phyloP scores from a whole-genome alignment of 1,140 invertebrate species.

The Leptonema lineaticorne region DNA sequence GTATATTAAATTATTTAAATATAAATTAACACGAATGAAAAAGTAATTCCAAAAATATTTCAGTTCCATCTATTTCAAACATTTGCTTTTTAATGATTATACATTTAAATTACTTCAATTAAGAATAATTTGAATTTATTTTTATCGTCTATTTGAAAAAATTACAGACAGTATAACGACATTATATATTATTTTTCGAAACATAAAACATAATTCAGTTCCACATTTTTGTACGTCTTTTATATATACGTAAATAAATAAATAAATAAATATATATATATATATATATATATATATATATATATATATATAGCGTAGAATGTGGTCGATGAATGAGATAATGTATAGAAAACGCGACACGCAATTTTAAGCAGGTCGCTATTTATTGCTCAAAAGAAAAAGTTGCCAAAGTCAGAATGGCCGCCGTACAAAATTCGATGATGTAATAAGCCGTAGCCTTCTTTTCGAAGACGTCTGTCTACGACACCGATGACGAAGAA shows the following conservation, averaged over 20 bases:
- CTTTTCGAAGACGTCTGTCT: neutral
- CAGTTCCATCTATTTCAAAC: too few species aligned
- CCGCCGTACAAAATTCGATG: neutral
- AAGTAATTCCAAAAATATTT: too few species aligned
- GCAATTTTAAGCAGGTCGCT: constrained; percentile 5
- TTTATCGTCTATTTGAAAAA: too few species aligned
- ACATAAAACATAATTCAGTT: neutral
- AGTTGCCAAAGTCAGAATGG: constrained; percentile 2
- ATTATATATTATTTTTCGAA: too few species aligned
- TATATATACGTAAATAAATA: neutral
- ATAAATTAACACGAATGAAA: too few species aligned
- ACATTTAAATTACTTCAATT: too few species aligned
- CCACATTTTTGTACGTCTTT: too few species aligned
- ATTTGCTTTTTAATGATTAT: too few species aligned
- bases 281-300: neutral
- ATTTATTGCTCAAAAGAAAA: constrained; percentile 2
- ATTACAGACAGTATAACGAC: too few species aligned
- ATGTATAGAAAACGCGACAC: constrained; percentile 1
- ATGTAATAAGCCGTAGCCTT: neutral
- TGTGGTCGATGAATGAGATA: constrained; percentile 8
- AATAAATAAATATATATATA: neutral
- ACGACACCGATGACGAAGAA: neutral
- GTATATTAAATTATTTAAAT: too few species aligned
- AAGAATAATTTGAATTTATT: too few species aligned
- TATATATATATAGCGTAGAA: neutral